These are phyloP conservation scores for Spilosoma lubricipeda DNA, from an alignment of 2,888 invertebrate species.

Conservation along the genomic window DNA sequence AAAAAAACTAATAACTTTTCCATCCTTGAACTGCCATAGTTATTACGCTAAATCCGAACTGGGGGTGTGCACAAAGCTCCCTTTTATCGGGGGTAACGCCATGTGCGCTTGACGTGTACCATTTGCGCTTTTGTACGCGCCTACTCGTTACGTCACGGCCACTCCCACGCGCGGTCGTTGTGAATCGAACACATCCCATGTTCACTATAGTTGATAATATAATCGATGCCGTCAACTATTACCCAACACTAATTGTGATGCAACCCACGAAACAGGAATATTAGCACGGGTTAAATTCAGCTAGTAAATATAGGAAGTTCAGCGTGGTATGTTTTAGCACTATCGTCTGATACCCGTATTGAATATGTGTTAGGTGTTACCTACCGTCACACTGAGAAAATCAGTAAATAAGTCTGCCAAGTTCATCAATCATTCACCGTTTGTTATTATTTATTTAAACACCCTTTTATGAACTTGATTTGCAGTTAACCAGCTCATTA, in stretches of 20 bases:
- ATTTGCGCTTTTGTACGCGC: conserved; percentile 80
- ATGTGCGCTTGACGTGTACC: conserved; percentile 77
- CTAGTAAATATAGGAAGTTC: conserved; percentile 5
- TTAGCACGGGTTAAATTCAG: conserved; percentile 13
- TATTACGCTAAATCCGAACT: conserved; percentile 52
- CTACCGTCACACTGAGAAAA: background rate
- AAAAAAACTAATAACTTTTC: conserved; percentile 40
- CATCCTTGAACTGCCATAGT: conserved; percentile 46
- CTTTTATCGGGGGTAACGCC: conserved; percentile 50
- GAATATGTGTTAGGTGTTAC: background rate
- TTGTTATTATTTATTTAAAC: background rate
- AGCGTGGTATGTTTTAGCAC: background rate
- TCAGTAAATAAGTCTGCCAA: background rate
- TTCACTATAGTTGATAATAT: conserved; percentile 25
- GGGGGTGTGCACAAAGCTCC: conserved; percentile 56
- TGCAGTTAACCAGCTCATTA: background rate
- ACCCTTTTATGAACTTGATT: background rate
- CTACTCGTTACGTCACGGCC: conserved; percentile 63
- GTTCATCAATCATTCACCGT: background rate
- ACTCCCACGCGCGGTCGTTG: conserved; percentile 22
- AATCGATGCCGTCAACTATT: conserved; percentile 14
- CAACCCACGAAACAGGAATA: conserved; percentile 17
- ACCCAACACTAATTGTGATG: conserved; percentile 20
- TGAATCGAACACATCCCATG: conserved; percentile 28
- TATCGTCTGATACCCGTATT: background rate